These are phyloP conservation scores for Trachelus iudaicus DNA, from an alignment of 2,888 invertebrate genomes.

Conservation along the genomic window DNA sequence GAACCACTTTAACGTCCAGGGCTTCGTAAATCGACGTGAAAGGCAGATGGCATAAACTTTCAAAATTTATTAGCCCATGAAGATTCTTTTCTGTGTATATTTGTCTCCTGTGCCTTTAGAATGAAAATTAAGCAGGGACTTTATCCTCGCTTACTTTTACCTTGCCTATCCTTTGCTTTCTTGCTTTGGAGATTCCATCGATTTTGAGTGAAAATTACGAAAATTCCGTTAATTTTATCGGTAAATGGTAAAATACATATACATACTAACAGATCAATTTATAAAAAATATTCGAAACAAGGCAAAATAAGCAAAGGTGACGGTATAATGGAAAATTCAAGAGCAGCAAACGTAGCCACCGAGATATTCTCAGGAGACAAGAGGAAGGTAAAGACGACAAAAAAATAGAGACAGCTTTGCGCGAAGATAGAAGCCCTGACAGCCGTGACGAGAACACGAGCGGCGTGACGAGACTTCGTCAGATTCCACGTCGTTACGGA, in stretches of 20 bases:
- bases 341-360: not conserved
- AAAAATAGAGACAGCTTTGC: not conserved
- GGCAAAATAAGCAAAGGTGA: not conserved
- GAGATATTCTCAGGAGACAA: not conserved
- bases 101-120: not conserved
- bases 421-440: not conserved
- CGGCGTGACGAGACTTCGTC: constrained; percentile 4
- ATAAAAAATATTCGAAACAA: not conserved
- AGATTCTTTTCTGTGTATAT: not conserved
- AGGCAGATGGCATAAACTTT: constrained; percentile 32
- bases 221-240: not conserved
- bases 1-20: constrained; percentile 35
- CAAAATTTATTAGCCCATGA: constrained; percentile 7
- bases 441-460: constrained; percentile 5
- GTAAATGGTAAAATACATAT: not conserved
- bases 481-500: constrained; percentile 6
- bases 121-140: not conserved
- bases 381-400: not conserved
- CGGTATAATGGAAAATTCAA: not conserved
- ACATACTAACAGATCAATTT: too few species aligned
- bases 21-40: constrained; percentile 29
- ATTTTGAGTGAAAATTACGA: not conserved
- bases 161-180: not conserved
- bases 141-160: not conserved
- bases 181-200: not conserved